phyloP scores from a whole-genome alignment of 2,797 vertebrate genomes.

The Leucoraja ocellata region DNA sequence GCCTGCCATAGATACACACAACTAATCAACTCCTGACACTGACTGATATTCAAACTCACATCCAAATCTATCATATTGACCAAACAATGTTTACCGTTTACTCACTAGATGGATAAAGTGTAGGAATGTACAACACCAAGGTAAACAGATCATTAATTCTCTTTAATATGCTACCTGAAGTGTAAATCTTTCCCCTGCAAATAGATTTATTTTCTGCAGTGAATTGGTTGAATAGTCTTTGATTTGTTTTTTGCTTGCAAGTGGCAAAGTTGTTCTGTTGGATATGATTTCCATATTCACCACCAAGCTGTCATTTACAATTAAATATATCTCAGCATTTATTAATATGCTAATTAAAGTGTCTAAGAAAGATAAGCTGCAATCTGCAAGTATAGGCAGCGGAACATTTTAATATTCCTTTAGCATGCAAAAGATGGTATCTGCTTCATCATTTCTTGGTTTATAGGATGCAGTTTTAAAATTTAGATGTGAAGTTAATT shows the following conservation, averaged over 20 bases:
- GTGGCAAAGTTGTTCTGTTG: constrained; percentile 52
- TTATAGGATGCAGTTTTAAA: constrained; percentile 46
- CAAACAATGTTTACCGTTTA: constrained; percentile 66
- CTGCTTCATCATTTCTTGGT: constrained; percentile 41
- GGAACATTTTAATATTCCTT: constrained; percentile 43
- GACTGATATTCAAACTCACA: constrained; percentile 74
- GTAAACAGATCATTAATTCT: constrained; percentile 83
- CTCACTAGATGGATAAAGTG: constrained; percentile 69
- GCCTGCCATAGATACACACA: constrained; percentile 77
- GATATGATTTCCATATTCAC: constrained; percentile 52
- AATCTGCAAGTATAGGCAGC: constrained; percentile 45
- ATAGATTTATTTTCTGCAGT: constrained; percentile 41
- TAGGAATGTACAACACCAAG: constrained; percentile 72
- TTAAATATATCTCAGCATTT: constrained; percentile 62
- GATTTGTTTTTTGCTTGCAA: constrained; percentile 47
- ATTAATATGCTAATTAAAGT: constrained; percentile 71
- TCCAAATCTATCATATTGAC: constrained; percentile 80
- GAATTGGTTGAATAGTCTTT: constrained; percentile 46
- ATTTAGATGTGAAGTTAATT: constrained; percentile 52
- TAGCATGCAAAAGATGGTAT: constrained; percentile 30
- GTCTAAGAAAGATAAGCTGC: constrained; percentile 50
- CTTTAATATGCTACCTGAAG: constrained; percentile 62
- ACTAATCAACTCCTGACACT: constrained; percentile 76
- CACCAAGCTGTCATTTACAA: constrained; percentile 53
- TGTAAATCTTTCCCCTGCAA: constrained; percentile 59